A percentile compares a stretch with the other conserved stretches of the same genome.
Evolutionary conservation across 2,113 vertebrate species (phyloP).

Genomic region (Mohoua ochrocephala): DNA sequence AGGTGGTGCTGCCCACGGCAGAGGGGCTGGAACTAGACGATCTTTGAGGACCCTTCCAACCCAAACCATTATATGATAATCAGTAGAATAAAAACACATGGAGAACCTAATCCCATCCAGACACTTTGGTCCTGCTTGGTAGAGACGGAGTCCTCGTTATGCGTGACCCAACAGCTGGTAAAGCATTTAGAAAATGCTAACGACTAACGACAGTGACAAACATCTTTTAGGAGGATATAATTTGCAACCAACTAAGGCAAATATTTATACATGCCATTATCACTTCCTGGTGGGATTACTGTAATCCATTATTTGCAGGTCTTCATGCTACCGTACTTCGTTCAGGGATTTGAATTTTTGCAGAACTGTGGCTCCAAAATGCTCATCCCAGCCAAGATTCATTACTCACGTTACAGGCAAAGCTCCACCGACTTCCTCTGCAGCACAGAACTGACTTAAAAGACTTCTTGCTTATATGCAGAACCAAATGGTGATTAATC

Average conservation of each 20-base stretch:
- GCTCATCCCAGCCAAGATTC: constrained; percentile 60
- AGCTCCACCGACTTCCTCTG: constrained; percentile 45
- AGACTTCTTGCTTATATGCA: not conserved
- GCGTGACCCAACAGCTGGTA: not conserved
- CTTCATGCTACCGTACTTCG: constrained; percentile 52
- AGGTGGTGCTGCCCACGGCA: not conserved
- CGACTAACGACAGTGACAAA: not conserved
- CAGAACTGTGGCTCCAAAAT: constrained; percentile 54
- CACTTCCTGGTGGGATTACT: constrained; percentile 66
- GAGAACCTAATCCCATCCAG: not conserved
- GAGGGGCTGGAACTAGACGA: not conserved
- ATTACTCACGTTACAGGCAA: constrained; percentile 51
- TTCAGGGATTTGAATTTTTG: constrained; percentile 61
- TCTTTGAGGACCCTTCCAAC: not conserved
- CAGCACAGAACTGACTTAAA: not conserved
- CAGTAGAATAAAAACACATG: not conserved
- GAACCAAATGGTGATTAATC: not conserved
- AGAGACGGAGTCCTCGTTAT: not conserved
- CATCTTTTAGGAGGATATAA: constrained; percentile 9
- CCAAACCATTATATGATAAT: not conserved
- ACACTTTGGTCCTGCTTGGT: not conserved
- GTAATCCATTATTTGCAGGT: constrained; percentile 58
- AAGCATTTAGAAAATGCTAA: constrained; percentile 32
- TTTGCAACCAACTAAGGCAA: constrained; percentile 58
- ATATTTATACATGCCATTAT: constrained; percentile 53